Evolutionary conservation across 2,797 vertebrate genomes (phyloP), one percentile per base, ranked within the genome.

Genomic region (Enteromius trimaculatus): DNA sequence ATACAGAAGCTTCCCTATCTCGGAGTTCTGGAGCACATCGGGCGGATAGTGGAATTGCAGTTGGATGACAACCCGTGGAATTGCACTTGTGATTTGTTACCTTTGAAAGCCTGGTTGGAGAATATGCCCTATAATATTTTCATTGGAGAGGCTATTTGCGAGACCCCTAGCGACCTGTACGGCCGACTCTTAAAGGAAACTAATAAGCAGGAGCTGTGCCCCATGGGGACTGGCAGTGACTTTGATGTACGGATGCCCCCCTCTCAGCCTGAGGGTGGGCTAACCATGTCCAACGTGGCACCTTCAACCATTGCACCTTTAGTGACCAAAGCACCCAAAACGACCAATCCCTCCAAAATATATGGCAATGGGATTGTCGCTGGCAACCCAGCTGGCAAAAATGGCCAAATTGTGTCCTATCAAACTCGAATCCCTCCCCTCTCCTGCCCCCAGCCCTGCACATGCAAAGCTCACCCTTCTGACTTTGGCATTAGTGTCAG

Each of bases 101-200:
- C 98, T 80, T 94, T 99, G 77, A 99, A 99, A 92, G 97, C 97
- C 0, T 99, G 98, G 98, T 90, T 99, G 90, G 98, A 99, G 93
- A 99, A 99, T 89, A 99, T 99, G 98, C 98, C 98, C 87, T 99
- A 99, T 86, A 98, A 97, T 81, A 98, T 99, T 92, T 98, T 98
- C 88, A 99, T 99, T 8, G 98, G 98, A 1, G 97, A 99, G 91
- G 98, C 97, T 70, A 98, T 99, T 88, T 99, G 98, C 64, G 98
- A 99, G 90, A 99, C 97, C 0, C 98, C 98, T 23, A 98, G 95
- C 80, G 97, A 99, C 91, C 90, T 99, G 89, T 99, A 99, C 0
- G 98, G 98, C 70, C 94, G 97, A 86, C 95, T 98, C 60, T 92
- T 99, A 86, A 99, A 99, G 86, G 98, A 99, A 91, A 99, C 97